Evolutionary conservation across 2,797 vertebrate species (phyloP).

Genomic region (Masticophis lateralis): DNA sequence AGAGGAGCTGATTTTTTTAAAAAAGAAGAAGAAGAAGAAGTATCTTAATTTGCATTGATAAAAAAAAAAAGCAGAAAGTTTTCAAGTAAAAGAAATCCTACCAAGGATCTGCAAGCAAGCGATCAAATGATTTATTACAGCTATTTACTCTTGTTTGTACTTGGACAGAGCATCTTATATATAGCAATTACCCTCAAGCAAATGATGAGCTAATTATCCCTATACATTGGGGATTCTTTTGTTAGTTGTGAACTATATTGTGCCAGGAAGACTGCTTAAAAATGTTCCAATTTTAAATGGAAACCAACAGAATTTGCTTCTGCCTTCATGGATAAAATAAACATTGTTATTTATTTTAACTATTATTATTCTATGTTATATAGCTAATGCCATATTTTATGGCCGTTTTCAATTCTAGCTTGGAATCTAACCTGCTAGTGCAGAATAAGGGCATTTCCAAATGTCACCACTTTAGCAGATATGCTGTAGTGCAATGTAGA

Average conservation of each 20-base stretch:
- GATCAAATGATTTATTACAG: conserved; percentile 12
- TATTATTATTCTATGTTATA: background rate
- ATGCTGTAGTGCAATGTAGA: background rate
- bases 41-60: background rate
- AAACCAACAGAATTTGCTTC: background rate
- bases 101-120: background rate
- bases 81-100: background rate
- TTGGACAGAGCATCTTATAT: background rate
- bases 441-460: background rate
- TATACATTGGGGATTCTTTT: background rate
- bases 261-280: background rate
- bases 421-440: background rate
- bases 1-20: background rate
- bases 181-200: background rate
- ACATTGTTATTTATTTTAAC: background rate
- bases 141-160: background rate
- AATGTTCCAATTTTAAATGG: background rate
- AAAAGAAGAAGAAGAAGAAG: background rate
- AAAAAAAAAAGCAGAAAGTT: background rate
- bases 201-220: conserved; percentile 1
- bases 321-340: background rate
- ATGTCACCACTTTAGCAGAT: background rate
- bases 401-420: background rate
- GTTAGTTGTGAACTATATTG: background rate
- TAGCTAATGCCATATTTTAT: background rate